A percentile compares a stretch with the other conserved stretches of the same genome.
Conservation (phyloP, 1,140 invertebrate genomes). For the Anastrepha obliqua region DNA sequence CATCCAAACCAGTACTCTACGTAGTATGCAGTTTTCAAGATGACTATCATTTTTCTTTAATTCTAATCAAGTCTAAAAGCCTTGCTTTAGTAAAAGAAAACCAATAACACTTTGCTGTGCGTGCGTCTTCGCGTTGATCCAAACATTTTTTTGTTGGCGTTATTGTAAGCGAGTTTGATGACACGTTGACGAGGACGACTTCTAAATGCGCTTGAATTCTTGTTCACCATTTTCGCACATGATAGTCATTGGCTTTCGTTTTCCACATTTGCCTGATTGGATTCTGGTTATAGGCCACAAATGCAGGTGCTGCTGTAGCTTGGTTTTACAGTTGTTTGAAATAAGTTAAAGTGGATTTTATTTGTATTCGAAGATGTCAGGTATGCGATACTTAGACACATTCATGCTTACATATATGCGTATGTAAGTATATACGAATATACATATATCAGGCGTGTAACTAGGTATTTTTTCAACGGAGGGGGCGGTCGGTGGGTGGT, state of each 20-base stretch:
- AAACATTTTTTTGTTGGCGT: neutral
- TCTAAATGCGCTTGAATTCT: constrained; percentile 14
- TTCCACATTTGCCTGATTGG: constrained; percentile 37
- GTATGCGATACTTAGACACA: neutral
- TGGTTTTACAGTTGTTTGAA: neutral
- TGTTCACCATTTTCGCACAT: neutral
- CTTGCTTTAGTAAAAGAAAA: constrained; percentile 17
- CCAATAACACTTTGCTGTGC: neutral
- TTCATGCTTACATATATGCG: neutral
- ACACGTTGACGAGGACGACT: constrained; percentile 23
- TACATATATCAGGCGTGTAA: no score
- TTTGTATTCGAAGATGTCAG: neutral
- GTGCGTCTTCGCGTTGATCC: neutral
- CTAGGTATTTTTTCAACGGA: no score
- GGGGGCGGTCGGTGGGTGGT: no score
- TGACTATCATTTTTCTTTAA: neutral
- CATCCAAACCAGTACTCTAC: no score
- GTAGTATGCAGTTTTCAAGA: neutral
- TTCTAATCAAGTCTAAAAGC: neutral
- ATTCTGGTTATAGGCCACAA: constrained; percentile 6
- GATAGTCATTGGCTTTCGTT: constrained; percentile 32
- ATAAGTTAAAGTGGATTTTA: neutral
- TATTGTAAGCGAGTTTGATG: constrained; percentile 45
- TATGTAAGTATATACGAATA: neutral
- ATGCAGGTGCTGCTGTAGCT: neutral